Evolutionary conservation across 2,888 invertebrate species (phyloP), one percentile per base, ranked within the genome.

Genomic region (Oscheius sp.): DNA sequence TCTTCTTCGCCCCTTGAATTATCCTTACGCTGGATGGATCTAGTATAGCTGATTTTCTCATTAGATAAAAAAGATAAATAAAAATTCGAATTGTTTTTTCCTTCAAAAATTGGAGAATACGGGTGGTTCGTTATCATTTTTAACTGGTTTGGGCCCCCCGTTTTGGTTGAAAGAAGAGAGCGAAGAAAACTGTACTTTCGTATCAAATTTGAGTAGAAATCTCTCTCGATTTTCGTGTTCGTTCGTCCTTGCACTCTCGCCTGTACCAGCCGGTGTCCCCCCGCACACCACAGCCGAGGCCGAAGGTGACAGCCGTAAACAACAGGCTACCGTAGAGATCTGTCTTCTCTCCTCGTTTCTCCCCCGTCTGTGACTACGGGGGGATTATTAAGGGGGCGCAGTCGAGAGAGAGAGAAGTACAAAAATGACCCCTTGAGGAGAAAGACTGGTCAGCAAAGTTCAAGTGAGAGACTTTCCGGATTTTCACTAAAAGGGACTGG

Each of bases 171-270:
- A n/a, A n/a, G n/a, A n/a, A n/a, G n/a, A n/a, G n/a, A n/a, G n/a
- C n/a, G n/a, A n/a, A n/a, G n/a, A n/a, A n/a, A n/a, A n/a, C n/a
- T n/a, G 37, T 37, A 10, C 37, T 37, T 37, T 37, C 37, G 37
- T 10, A 37, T 37, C 15, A 37, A 37, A 10, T 37, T 8, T 10
- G 37, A 10, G 8, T 8, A 23, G 12, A 23, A 17, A 23, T 20
- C 3, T 6, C 48, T 12, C 25, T 12, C 4, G 12, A 20, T 25
- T 23, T 15, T 23, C 25, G 23, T 23, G 12, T 45, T 20, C 48
- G 20, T 20, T 48, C 48, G 65, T 50, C 65, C 65, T 65, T 65
- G 65, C 65, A 65, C 65, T 65, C 65, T 65, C 65, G 65, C 48
- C 31, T 50, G 65, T 65, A 52, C 65, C 65, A 65, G 65, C 53